Conservation (phyloP, 2,113 vertebrate genomes). For the Tapirus terrestris region DNA sequence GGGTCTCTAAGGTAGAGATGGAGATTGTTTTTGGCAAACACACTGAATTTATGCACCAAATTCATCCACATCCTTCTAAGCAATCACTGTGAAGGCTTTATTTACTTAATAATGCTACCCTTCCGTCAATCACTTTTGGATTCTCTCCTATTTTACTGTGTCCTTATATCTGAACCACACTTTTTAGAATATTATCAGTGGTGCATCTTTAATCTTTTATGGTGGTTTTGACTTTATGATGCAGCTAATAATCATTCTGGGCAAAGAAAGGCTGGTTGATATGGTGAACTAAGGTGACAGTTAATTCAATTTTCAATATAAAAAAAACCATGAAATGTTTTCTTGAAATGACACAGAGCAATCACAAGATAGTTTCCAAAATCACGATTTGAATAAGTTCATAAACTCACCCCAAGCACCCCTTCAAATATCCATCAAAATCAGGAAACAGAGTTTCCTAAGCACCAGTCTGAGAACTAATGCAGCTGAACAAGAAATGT, state of each 20-base stretch:
- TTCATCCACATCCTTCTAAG: background rate
- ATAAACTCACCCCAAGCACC: background rate
- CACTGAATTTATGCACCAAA: rapidly evolving
- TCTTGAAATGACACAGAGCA: background rate
- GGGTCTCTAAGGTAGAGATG: background rate
- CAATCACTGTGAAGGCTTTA: background rate
- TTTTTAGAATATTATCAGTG: background rate
- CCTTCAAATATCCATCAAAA: background rate
- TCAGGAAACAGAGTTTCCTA: no score
- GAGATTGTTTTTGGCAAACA: background rate
- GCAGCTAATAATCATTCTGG: background rate
- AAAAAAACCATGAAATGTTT: background rate
- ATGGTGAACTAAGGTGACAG: background rate
- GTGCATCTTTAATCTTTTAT: background rate
- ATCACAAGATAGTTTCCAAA: background rate
- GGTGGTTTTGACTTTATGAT: background rate
- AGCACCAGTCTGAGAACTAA: background rate
- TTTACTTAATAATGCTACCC: background rate
- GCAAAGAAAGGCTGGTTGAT: background rate
- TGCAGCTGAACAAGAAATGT: rapidly evolving
- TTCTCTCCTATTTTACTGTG: background rate
- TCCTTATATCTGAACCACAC: background rate
- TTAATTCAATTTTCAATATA: background rate
- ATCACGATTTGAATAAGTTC: background rate
- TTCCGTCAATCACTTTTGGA: no score